Evolutionary conservation across 1,140 invertebrate genomes (phyloP), one percentile per base, ranked within the genome.

Genomic region (Drosophila saltans): DNA sequence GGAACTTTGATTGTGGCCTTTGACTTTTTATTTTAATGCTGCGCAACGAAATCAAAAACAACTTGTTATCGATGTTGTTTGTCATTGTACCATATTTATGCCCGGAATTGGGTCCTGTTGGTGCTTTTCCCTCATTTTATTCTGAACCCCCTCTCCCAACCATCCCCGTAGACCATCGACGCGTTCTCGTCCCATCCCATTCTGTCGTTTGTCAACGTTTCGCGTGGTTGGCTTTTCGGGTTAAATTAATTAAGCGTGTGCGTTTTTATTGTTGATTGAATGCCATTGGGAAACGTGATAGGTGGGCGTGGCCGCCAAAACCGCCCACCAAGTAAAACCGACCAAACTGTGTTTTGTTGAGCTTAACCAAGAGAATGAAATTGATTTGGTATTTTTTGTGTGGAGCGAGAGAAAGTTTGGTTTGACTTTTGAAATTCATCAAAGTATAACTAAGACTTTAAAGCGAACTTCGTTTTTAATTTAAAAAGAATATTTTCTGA

Each of bases 161-260:
- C 21, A 8, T 21, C 45, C 16, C 1, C 33, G 1, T 7, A 36
- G 33, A 36, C 33, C 33, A 1, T 36, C 6, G 33, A 4, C 6
- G 33, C 3, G 33, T 4, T 5, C 33, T 36, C 33, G 6, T 36
- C 33, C 33, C 6, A 36, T 36, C 3, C 4, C 33, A 52, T 52
- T 52, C 59, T 79, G 72, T 57, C 70, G 75, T 72, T 89, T 77
- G 76, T 80, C 73, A 78, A 75, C 66, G 57, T 78, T 78, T 83
- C 83, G 80, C 80, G 66, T 88, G 84, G 79, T 69, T 88, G 83
- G 78, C 66, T 89, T 88, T 86, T 89, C 68, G 77, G 84, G 83
- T 88, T 88, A 89, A 88, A 80, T 88, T 88, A 88, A 88, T 89
- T 89, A 88, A 80, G 83, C 84, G 83, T 89, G 84, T 89, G 83